phyloP scores from a whole-genome alignment of 2,113 vertebrate genomes.

The rabbit (Oryctolagus cuniculus) region mOryCun1.1 NC_091441.1:77916501-77917000 shows the following conservation, averaged over 20 bases:
- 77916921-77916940: slow-evolving; percentile 91
- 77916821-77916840: slow-evolving; percentile 84
- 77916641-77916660: slow-evolving; percentile 80
- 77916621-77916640: slow-evolving; percentile 84
- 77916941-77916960: slow-evolving; percentile 92
- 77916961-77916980: slow-evolving; percentile 91
- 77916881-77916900: slow-evolving; percentile 89
- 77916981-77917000: slow-evolving; percentile 90
- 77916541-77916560: slow-evolving; percentile 83
- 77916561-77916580: slow-evolving; percentile 84
- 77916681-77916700: slow-evolving; percentile 70
- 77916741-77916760: slow-evolving; percentile 85
- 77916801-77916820: slow-evolving; percentile 80
- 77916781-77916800: slow-evolving; percentile 64
- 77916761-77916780: slow-evolving; percentile 78
- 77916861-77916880: slow-evolving; percentile 82
- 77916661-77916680: slow-evolving; percentile 37
- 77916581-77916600: slow-evolving; percentile 87
- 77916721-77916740: slow-evolving; percentile 81
- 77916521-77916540: slow-evolving; percentile 79
- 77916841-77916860: slow-evolving; percentile 73
- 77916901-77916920: slow-evolving; percentile 91
- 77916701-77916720: slow-evolving; percentile 50
- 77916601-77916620: slow-evolving; percentile 81
- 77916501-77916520: slow-evolving; percentile 80